Base-by-base conservation (phyloP, 2,888 invertebrate species). In the Aporophyla lueneburgensis region DNA sequence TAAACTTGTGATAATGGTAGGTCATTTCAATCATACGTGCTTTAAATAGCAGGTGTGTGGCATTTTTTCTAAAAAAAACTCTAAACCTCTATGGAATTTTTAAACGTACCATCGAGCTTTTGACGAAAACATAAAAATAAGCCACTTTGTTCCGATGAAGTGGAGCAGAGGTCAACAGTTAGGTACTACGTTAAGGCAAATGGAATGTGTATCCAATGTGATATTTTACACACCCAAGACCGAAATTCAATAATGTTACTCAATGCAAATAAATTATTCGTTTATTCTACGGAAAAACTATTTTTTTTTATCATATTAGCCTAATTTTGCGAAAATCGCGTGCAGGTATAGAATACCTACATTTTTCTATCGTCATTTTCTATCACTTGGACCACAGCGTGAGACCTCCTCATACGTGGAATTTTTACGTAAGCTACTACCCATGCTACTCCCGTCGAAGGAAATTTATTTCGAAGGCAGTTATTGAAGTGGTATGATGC, bases 381-480 rank as follows among this genome's bases (percentile, higher is more conserved):
- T 71, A 46, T 87, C 4, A 81, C 84, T 91, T 91, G 74, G 6
- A 78, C 87, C 84, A 62, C 68, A 79, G 53, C 83, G 85, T 86
- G 82, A 90, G 88, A 90, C 91, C 92, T 93, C 90, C 91, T 92
- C 92, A 93, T 94, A 96, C 95, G 96, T 96, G 95, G 95, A 95
- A 93, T 94, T 95, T 96, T 96, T 96, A 96, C 95, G 95, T 94
- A 94, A 96, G 92, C 91, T 78, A 76, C 79, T 83, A 82, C 88
- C 87, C 83, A 88, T 87, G 88, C 87, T 87, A 92, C 92, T 93
- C 93, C 93, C 92, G 91, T 89, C 86, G 84, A 90, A 91, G 91
- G 86, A 91, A 95, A 93, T 95, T 93, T 94, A 95, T 95, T 95
- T 94, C 90, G 89, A 93, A 93, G 93, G 93, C 92, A 88, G 82